Percentiles rank a stretch among this genome's conserved stretches.
phyloP scores from a whole-genome alignment of 2,113 vertebrate species.

The Craseonycteris thonglongyai region DNA sequence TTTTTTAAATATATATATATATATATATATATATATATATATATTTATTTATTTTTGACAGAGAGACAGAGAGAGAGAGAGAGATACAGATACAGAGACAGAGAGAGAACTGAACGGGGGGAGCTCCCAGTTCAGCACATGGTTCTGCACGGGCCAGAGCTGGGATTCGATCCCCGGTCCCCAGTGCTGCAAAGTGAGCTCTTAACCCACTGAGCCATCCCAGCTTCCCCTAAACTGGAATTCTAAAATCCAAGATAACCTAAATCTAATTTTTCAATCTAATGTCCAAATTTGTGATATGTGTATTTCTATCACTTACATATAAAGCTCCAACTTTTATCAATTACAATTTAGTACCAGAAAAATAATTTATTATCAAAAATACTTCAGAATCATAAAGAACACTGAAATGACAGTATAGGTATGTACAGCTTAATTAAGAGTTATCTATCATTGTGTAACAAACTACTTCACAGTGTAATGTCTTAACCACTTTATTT shows the following conservation, averaged over 20 bases:
- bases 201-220: too few relatives aligned
- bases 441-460: not conserved
- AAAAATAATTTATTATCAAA: not conserved
- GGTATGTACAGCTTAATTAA: not conserved
- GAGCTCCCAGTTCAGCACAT: too few relatives aligned
- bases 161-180: too few relatives aligned
- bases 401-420: not conserved
- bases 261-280: not conserved
- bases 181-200: too few relatives aligned
- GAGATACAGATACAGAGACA: too few relatives aligned
- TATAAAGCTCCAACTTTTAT: not conserved
- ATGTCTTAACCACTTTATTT: not conserved
- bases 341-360: not conserved
- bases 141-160: too few relatives aligned
- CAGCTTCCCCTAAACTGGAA: not conserved
- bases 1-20: too few relatives aligned
- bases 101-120: too few relatives aligned
- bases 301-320: not conserved
- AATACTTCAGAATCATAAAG: not conserved
- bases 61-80: too few relatives aligned
- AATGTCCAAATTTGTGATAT: not conserved
- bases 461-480: not conserved
- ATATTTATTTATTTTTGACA: too few relatives aligned
- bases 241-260: not conserved
- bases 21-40: too few relatives aligned